Evolutionary conservation across 2,113 vertebrate species (phyloP).

Genomic region (Potamarius usumacintae): DNA sequence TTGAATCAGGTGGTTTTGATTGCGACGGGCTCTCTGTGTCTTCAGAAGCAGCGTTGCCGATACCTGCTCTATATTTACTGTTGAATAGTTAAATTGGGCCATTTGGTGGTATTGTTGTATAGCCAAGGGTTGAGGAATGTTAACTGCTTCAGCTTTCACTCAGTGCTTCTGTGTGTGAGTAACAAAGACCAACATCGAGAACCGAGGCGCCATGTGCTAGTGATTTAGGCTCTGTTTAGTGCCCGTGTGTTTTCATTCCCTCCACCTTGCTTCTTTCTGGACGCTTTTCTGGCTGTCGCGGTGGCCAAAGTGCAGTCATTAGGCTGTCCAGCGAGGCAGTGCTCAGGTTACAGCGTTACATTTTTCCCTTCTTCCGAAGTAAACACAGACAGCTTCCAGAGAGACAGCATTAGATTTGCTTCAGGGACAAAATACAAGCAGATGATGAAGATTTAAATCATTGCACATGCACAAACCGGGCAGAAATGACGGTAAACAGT

Average conservation of each 20-base stretch:
- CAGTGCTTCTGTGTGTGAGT: conserved; percentile 24
- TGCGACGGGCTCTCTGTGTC: neutral
- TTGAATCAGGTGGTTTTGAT: conserved; percentile 15
- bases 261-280: conserved; percentile 29
- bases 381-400: conserved; percentile 44
- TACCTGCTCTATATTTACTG: neutral
- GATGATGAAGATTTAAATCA: neutral
- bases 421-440: too few species aligned
- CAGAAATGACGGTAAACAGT: neutral
- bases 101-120: conserved; percentile 20
- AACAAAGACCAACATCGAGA: conserved; percentile 44
- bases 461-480: neutral
- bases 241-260: conserved; percentile 24
- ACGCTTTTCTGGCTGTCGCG: conserved; percentile 72
- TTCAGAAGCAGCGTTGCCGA: neutral
- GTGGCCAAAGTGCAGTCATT: conserved; percentile 71
- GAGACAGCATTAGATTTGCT: neutral
- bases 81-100: neutral
- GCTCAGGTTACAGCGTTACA: conserved; percentile 59
- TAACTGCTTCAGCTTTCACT: conserved; percentile 30
- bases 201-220: conserved; percentile 67
- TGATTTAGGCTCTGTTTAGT: conserved; percentile 66
- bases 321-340: conserved; percentile 65
- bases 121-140: conserved; percentile 33
- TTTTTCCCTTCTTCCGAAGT: conserved; percentile 38